Evolutionary conservation across 92 coral and sea anemone species (phyloP).

Genomic region (Porites evermanni): DNA sequence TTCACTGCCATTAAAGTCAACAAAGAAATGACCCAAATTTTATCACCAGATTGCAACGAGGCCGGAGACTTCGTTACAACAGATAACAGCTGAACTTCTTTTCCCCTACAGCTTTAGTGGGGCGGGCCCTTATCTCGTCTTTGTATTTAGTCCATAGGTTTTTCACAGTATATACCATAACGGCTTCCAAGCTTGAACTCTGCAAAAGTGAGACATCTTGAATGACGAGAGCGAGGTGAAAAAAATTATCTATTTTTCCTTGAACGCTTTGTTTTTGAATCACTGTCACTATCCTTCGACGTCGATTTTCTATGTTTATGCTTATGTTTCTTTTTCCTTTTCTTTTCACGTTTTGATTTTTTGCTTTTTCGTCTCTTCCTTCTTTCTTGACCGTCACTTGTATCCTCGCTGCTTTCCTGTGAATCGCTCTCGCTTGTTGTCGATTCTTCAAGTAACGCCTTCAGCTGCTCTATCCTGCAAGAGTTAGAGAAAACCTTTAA

Average conservation of each 20-base stretch:
- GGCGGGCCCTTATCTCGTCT: no score
- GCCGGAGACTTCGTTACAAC: no score
- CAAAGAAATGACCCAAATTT: no score
- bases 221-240: neutral
- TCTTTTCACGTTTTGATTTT: slow-evolving; percentile 57
- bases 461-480: slow-evolving; percentile 90
- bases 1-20: no score
- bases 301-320: slow-evolving; percentile 37
- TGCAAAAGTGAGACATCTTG: no score
- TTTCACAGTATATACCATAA: no score
- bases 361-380: slow-evolving; percentile 54
- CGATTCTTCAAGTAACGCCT: slow-evolving; percentile 89
- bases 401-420: slow-evolving; percentile 46
- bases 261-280: slow-evolving; percentile 9
- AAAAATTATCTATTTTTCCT: slow-evolving; percentile 20
- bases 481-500: neutral
- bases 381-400: slow-evolving; percentile 20
- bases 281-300: slow-evolving; percentile 37
- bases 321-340: slow-evolving; percentile 47
- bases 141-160: no score
- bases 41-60: no score
- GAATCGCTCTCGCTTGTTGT: slow-evolving; percentile 92
- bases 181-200: no score
- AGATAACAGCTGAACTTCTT: no score
- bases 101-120: no score